Percentiles rank a stretch among this genome's conserved stretches.
Conservation (phyloP, 2,888 invertebrate species). For the Diploptera punctata region DNA sequence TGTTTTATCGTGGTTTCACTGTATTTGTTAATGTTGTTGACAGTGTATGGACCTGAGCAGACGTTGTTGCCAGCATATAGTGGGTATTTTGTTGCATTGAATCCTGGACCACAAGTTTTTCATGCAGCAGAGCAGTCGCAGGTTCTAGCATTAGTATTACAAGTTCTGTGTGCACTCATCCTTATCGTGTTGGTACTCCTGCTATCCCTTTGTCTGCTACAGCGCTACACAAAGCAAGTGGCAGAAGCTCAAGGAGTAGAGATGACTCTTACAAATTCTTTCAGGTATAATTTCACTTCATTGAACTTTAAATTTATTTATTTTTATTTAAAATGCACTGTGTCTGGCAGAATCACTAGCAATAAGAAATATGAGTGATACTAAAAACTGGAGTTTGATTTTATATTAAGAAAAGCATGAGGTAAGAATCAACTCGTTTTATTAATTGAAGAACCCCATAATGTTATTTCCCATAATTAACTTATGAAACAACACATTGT, state of each 20-base stretch:
- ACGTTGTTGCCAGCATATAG: conserved; percentile 71
- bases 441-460: too few species aligned
- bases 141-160: conserved; percentile 56
- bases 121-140: conserved; percentile 44
- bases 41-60: conserved; percentile 59
- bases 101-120: conserved; percentile 63
- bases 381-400: too few species aligned
- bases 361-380: too few species aligned
- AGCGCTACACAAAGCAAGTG: conserved; percentile 68
- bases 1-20: too few species aligned
- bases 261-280: conserved; percentile 69
- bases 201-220: conserved; percentile 68
- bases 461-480: too few species aligned
- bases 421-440: too few species aligned
- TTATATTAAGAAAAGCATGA: too few species aligned
- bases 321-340: too few species aligned
- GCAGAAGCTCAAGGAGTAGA: conserved; percentile 70
- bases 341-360: too few species aligned
- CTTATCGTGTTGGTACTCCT: conserved; percentile 68
- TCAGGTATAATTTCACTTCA: conserved; percentile 59
- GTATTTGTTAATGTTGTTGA: conserved; percentile 28
- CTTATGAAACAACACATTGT: too few species aligned
- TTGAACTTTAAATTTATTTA: not conserved
- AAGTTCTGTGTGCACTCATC: conserved; percentile 71
- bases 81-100: conserved; percentile 74